phyloP scores from a whole-genome alignment of 2,888 invertebrate genomes.

The Tinea semifulvella region DNA sequence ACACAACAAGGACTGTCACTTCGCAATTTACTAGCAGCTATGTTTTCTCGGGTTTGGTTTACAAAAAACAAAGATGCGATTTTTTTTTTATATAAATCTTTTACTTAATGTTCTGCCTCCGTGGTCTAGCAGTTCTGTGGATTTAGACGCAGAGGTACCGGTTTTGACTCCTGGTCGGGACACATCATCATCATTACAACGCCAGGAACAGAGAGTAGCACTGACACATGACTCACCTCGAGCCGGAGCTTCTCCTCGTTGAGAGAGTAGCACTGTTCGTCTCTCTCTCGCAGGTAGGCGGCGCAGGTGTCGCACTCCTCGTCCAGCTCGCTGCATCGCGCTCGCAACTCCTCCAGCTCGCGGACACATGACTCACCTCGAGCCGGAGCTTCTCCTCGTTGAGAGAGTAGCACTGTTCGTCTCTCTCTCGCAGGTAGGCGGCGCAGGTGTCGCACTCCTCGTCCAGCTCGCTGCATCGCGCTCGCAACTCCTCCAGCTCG shows the following conservation, averaged over 20 bases:
- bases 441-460: constrained; percentile 59
- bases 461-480: constrained; percentile 47
- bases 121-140: no score
- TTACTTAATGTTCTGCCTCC: no score
- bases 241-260: constrained; percentile 37
- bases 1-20: no score
- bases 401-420: constrained; percentile 38
- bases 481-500: constrained; percentile 43
- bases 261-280: constrained; percentile 38
- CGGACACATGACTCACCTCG: constrained; percentile 29
- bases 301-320: constrained; percentile 59
- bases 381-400: constrained; percentile 37
- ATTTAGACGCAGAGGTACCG: no score
- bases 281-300: constrained; percentile 42
- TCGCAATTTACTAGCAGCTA: no score
- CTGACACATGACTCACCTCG: constrained; percentile 41
- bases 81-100: no score
- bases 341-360: constrained; percentile 43
- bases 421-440: constrained; percentile 42
- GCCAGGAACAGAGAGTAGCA: no score
- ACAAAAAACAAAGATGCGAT: no score
- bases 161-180: no score
- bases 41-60: no score
- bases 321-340: constrained; percentile 47
- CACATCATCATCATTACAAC: no score